Conservation (phyloP, 2,888 invertebrate species). For the Neocrepidodera transversa region DNA sequence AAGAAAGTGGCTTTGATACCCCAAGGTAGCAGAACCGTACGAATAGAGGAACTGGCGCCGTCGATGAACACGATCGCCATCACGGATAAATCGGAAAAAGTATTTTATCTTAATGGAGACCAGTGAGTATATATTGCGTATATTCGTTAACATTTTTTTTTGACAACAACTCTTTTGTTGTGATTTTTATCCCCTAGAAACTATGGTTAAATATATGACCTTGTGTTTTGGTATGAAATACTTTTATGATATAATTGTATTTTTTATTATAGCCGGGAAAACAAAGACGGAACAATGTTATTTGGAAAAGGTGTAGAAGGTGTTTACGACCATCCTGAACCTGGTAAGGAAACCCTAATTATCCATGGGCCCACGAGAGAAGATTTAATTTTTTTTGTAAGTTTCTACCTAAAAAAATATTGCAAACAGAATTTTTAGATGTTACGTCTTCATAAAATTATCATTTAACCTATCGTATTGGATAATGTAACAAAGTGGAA, state of each 20-base stretch:
- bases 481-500: too few relatives aligned
- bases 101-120: constrained; percentile 69
- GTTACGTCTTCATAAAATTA: too few relatives aligned
- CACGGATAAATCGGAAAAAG: constrained; percentile 59
- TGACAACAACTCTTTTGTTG: too few relatives aligned
- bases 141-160: too few relatives aligned
- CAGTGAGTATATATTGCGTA: constrained; percentile 60
- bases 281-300: constrained; percentile 59
- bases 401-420: constrained; percentile 41
- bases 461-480: too few relatives aligned
- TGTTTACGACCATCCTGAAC: constrained; percentile 62
- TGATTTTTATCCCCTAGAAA: too few relatives aligned
- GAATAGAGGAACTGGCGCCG: constrained; percentile 65
- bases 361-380: constrained; percentile 70
- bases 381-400: constrained; percentile 67
- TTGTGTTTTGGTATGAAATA: neutral
- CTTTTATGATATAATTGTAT: neutral
- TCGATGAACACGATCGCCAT: constrained; percentile 68
- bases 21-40: constrained; percentile 66
- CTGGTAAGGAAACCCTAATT: constrained; percentile 64
- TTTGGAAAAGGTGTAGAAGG: constrained; percentile 61
- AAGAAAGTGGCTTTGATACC: constrained; percentile 68
- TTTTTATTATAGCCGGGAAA: constrained; percentile 41
- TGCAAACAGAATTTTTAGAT: too few relatives aligned
- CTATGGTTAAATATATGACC: too few relatives aligned